A percentile compares a stretch with the other conserved stretches of the same genome.
Evolutionary conservation across 2,888 invertebrate species (phyloP).

Genomic region (Euzetes globulus): DNA sequence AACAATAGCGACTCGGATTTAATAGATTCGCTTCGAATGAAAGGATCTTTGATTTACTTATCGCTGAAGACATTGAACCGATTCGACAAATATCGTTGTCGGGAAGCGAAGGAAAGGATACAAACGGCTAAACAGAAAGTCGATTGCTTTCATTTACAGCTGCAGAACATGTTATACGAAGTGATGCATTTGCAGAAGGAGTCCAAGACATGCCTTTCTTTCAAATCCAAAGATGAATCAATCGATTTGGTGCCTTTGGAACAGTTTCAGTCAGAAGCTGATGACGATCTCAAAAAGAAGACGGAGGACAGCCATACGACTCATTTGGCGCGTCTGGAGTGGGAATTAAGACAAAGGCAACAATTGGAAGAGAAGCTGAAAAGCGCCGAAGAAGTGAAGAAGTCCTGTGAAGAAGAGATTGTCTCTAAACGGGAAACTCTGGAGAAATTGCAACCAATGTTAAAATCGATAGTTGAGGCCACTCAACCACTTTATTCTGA

Average conservation of each 20-base stretch:
- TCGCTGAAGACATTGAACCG: conserved; percentile 80
- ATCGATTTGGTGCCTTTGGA: conserved; percentile 76
- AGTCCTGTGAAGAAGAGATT: conserved; percentile 65
- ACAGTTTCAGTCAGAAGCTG: conserved; percentile 74
- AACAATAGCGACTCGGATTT: background rate
- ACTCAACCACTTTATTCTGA: conserved; percentile 84
- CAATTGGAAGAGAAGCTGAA: conserved; percentile 68
- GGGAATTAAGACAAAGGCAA: conserved; percentile 82
- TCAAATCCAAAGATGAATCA: conserved; percentile 88
- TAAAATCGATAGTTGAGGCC: conserved; percentile 51
- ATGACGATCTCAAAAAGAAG: conserved; percentile 55
- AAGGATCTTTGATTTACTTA: conserved; percentile 46
- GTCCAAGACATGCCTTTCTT: conserved; percentile 87
- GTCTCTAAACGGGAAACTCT: conserved; percentile 66
- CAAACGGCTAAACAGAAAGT: conserved; percentile 71
- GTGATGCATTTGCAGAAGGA: conserved; percentile 86
- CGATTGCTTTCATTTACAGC: conserved; percentile 76
- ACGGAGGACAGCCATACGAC: conserved; percentile 64
- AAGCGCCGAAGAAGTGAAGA: conserved; percentile 66
- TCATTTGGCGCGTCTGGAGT: conserved; percentile 76
- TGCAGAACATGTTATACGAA: conserved; percentile 90
- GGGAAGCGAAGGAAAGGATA: conserved; percentile 69
- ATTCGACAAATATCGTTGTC: conserved; percentile 76
- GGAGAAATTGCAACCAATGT: conserved; percentile 54
- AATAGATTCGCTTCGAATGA: conserved; percentile 8